Evolutionary conservation across 2,888 invertebrate genomes (phyloP).

Genomic region (Meteorus colon): DNA sequence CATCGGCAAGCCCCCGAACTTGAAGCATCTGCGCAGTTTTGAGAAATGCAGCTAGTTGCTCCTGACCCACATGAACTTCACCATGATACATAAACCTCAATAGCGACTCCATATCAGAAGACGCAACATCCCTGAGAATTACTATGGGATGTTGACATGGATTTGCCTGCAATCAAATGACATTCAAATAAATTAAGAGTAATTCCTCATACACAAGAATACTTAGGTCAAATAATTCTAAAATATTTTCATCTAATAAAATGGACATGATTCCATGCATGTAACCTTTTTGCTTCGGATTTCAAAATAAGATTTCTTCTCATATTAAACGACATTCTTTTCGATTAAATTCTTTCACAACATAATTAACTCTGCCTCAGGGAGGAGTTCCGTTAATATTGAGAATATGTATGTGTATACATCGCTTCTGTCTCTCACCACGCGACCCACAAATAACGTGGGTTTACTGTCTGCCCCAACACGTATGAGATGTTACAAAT

Average conservation of each 20-base stretch:
- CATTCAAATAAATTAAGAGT: conserved; percentile 15
- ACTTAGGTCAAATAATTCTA: not conserved
- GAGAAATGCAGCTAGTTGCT: conserved; percentile 88
- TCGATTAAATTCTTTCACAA: conserved; percentile 29
- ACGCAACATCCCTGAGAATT: conserved; percentile 88
- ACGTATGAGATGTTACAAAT: conserved; percentile 34
- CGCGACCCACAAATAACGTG: conserved; percentile 34
- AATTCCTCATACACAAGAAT: conserved; percentile 35
- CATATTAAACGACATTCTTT: not conserved
- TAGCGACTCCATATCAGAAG: conserved; percentile 90
- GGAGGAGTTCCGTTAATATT: conserved; percentile 18
- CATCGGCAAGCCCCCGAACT: conserved; percentile 90
- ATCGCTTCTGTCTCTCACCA: not conserved
- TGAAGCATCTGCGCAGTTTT: conserved; percentile 91
- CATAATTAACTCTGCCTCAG: conserved; percentile 26
- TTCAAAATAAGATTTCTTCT: not conserved
- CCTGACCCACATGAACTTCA: conserved; percentile 91
- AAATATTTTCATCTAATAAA: not conserved
- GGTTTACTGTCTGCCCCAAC: conserved; percentile 32
- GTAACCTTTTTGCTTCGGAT: not conserved
- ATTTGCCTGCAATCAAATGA: conserved; percentile 77
- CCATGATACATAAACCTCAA: conserved; percentile 95
- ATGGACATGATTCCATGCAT: not conserved
- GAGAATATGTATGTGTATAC: conserved; percentile 5
- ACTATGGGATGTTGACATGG: conserved; percentile 94